Conservation (phyloP, 23 tunicate species). For the Diplosoma virens region DNA sequence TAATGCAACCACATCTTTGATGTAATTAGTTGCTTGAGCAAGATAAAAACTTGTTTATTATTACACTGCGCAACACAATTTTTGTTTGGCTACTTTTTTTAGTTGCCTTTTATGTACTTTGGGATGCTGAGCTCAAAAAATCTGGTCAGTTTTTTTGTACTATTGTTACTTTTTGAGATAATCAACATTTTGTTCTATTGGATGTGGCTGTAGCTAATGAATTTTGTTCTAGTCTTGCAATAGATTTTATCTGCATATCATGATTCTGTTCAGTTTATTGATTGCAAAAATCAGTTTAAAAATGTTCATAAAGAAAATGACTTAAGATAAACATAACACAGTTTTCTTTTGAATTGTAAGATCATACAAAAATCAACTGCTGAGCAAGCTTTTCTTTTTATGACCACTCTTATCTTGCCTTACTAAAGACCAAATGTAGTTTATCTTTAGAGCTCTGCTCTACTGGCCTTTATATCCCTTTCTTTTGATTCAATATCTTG, state of each 20-base stretch:
- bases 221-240: not conserved
- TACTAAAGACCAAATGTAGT: not conserved
- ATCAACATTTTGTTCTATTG: not conserved
- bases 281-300: not conserved
- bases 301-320: not conserved
- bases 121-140: not conserved
- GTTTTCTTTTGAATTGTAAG: not conserved
- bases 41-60: too few relatives aligned
- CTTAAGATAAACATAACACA: not conserved
- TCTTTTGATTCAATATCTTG: not conserved
- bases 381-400: slow-evolving; percentile 7
- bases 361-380: not conserved
- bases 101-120: not conserved
- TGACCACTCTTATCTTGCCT: slow-evolving; percentile 10
- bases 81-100: slow-evolving; percentile 5
- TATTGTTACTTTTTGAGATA: not conserved
- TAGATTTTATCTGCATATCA: slow-evolving; percentile 1
- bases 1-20: too few relatives aligned
- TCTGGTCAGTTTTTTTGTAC: not conserved
- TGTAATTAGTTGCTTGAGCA: too few relatives aligned
- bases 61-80: slow-evolving; percentile 1
- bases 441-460: not conserved
- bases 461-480: not conserved
- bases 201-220: not conserved
- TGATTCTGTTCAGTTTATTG: not conserved